Evolutionary conservation across 2,797 vertebrate species (phyloP).

Genomic region (Eulemur rubriventer): DNA sequence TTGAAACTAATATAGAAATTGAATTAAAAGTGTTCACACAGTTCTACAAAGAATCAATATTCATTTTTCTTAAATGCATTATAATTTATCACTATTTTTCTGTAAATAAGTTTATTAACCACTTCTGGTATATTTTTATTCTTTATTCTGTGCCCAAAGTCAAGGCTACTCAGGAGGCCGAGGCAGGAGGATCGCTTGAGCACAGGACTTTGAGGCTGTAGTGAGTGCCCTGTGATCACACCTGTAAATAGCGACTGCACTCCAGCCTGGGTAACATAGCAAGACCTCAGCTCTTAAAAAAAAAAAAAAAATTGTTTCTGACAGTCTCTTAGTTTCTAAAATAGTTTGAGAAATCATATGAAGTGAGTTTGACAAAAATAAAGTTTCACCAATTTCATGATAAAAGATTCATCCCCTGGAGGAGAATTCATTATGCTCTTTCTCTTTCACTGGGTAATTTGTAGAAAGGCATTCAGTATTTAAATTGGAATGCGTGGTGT

Average conservation of each 20-base stretch:
- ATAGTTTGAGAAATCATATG: conserved; percentile 27
- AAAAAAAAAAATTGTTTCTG: neutral
- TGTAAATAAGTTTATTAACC: neutral
- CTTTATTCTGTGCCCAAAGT: neutral
- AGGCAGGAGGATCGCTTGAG: neutral
- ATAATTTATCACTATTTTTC: neutral
- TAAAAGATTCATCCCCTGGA: conserved; percentile 5
- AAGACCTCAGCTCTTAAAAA: neutral
- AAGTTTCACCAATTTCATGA: neutral
- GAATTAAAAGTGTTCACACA: neutral
- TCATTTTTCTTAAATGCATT: conserved; percentile 41
- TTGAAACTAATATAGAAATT: conserved; percentile 22
- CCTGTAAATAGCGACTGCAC: neutral
- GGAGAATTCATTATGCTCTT: neutral
- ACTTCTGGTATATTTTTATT: conserved; percentile 13
- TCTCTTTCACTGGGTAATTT: conserved; percentile 25
- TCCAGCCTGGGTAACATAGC: neutral
- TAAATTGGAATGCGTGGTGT: neutral
- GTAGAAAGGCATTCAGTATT: neutral
- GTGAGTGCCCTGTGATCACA: neutral
- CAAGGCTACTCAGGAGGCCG: neutral
- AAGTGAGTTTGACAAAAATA: neutral
- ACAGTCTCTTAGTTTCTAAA: conserved; percentile 12
- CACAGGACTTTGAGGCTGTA: neutral
- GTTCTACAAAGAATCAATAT: neutral